Percentiles rank a stretch among this genome's conserved stretches.
phyloP scores from a whole-genome alignment of 1,140 invertebrate genomes.

The Trachymyrmex cornetzi region DNA sequence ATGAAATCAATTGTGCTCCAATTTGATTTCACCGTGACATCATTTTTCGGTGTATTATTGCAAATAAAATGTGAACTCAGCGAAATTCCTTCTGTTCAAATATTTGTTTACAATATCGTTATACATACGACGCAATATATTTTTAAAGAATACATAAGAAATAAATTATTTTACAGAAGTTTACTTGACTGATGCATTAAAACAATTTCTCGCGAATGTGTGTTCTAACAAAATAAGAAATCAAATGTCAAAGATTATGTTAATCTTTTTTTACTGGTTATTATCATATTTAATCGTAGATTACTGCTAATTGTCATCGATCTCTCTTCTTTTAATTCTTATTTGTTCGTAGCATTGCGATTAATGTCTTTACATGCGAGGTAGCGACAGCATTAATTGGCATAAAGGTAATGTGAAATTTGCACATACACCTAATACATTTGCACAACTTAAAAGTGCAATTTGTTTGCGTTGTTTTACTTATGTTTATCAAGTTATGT shows the following conservation, averaged over 20 bases:
- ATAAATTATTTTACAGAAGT: not conserved
- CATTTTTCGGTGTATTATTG: not conserved
- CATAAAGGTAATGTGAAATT: not conserved
- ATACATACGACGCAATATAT: not conserved
- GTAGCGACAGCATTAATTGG: not conserved
- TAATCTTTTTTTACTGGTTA: not conserved
- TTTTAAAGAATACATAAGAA: not conserved
- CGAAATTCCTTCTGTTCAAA: not conserved
- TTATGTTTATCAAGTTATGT: not conserved
- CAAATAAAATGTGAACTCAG: not conserved
- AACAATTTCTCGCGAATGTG: not conserved
- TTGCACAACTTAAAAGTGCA: not conserved
- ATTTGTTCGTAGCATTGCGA: not conserved
- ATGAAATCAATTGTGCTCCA: not conserved
- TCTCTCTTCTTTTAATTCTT: not conserved
- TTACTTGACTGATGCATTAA: not conserved
- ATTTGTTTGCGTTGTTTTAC: not conserved
- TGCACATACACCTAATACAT: not conserved
- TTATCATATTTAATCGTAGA: conserved; percentile 19
- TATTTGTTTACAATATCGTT: not conserved
- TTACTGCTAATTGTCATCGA: not conserved
- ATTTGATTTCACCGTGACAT: not conserved
- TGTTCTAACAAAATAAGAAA: not conserved
- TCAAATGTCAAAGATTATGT: not conserved
- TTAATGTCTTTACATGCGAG: not conserved